phyloP scores from a whole-genome alignment of 2,113 vertebrate genomes.

The Castor canadensis region DNA sequence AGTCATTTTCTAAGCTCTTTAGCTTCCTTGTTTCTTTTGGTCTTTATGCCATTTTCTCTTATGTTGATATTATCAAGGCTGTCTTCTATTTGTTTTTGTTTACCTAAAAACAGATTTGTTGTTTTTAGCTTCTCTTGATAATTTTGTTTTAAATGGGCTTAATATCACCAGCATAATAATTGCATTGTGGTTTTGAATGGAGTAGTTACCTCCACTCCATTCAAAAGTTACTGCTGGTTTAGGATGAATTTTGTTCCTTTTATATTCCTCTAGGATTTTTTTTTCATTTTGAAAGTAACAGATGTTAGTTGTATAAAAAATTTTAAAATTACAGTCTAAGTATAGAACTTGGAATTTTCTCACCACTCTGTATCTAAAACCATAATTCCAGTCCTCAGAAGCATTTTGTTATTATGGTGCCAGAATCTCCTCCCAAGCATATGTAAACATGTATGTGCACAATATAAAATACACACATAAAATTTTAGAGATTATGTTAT shows the following conservation, averaged over 20 bases:
- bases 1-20: background rate
- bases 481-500: background rate
- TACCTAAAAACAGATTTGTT: background rate
- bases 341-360: background rate
- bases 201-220: background rate
- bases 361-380: background rate
- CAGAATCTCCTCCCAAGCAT: background rate
- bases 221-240: background rate
- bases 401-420: background rate
- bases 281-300: slow-evolving; percentile 43
- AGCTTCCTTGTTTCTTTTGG: background rate
- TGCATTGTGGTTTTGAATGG: background rate
- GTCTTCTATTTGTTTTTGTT: background rate
- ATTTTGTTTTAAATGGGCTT: background rate
- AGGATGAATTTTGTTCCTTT: slow-evolving; percentile 45
- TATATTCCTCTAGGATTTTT: slow-evolving; percentile 28
- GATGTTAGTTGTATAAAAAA: slow-evolving; percentile 3
- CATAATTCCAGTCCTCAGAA: background rate
- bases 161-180: background rate
- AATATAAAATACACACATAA: background rate
- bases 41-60: background rate
- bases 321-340: background rate
- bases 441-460: background rate
- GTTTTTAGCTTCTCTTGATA: background rate
- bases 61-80: background rate